A percentile compares a stretch with the other conserved stretches of the same genome.
phyloP scores from a whole-genome alignment of 2,888 invertebrate species.

The Dryocosmus kuriphilus region DNA sequence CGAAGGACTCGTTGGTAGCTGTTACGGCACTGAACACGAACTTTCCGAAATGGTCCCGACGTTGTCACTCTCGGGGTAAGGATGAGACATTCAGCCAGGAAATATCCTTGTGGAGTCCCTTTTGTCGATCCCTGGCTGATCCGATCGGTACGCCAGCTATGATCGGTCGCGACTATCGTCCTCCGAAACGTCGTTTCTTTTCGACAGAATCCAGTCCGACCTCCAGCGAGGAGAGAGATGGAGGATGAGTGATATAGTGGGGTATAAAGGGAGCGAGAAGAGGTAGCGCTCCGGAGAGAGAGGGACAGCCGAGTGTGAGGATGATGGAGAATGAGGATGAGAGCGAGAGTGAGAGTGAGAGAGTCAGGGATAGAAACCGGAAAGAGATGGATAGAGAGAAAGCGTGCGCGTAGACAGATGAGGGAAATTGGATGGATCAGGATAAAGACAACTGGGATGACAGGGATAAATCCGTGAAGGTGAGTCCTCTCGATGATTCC shows the following conservation, averaged over 20 bases:
- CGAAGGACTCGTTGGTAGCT: background rate
- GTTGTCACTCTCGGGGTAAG: constrained; percentile 2
- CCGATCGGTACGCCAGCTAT: constrained; percentile 77
- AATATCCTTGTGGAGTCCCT: constrained; percentile 40
- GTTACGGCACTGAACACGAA: constrained; percentile 1
- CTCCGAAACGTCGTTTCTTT: constrained; percentile 77
- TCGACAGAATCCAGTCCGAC: constrained; percentile 73
- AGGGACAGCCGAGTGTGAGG: constrained; percentile 40
- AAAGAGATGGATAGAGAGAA: constrained; percentile 44
- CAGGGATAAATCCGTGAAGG: background rate
- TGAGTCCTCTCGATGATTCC: background rate
- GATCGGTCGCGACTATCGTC: constrained; percentile 77
- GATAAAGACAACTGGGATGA: background rate
- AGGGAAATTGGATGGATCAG: constrained; percentile 28
- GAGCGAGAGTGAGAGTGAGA: constrained; percentile 40
- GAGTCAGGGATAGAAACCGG: constrained; percentile 48
- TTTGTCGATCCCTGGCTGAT: constrained; percentile 58
- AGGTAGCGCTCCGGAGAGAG: constrained; percentile 54
- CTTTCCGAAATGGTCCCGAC: background rate
- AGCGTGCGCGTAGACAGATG: constrained; percentile 44
- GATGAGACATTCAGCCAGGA: constrained; percentile 38
- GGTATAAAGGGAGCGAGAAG: constrained; percentile 56
- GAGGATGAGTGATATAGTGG: constrained; percentile 49
- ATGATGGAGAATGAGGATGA: constrained; percentile 51
- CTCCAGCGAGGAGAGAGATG: constrained; percentile 51